These are phyloP conservation scores for Diceros bicornis DNA, from an alignment of 2,797 vertebrate genomes.

Conservation along the genomic window DNA sequence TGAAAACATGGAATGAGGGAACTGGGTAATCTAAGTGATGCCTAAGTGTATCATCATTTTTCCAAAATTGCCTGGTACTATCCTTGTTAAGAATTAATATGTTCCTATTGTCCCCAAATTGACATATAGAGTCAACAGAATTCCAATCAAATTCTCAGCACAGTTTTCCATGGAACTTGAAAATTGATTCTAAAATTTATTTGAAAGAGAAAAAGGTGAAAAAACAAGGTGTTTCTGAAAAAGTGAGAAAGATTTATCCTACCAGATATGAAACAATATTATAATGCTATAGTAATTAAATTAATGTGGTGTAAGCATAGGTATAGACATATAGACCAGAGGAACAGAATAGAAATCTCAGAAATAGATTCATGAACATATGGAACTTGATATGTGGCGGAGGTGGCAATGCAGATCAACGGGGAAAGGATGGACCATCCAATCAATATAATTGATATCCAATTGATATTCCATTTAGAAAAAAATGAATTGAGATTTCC, in stretches of 20 bases:
- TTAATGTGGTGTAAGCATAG: background rate
- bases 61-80: slow-evolving; percentile 15
- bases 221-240: background rate
- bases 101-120: slow-evolving; percentile 20
- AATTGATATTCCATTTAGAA: background rate
- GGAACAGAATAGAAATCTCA: background rate
- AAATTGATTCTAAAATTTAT: slow-evolving; percentile 2
- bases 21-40: background rate
- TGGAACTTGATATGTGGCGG: background rate
- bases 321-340: background rate
- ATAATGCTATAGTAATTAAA: slow-evolving; percentile 29
- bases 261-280: background rate
- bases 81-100: slow-evolving; percentile 24
- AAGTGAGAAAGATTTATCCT: background rate
- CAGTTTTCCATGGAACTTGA: background rate
- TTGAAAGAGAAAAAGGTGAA: background rate
- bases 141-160: background rate
- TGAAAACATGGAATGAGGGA: background rate
- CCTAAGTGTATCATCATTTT: background rate
- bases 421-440: background rate
- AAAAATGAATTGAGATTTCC: slow-evolving; percentile 24
- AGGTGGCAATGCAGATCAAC: background rate
- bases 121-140: background rate
- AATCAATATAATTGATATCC: background rate
- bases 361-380: slow-evolving; percentile 28